These are phyloP conservation scores for Heliconius ismenius DNA, from an alignment of 2,888 invertebrate species.

Conservation along the genomic window DNA sequence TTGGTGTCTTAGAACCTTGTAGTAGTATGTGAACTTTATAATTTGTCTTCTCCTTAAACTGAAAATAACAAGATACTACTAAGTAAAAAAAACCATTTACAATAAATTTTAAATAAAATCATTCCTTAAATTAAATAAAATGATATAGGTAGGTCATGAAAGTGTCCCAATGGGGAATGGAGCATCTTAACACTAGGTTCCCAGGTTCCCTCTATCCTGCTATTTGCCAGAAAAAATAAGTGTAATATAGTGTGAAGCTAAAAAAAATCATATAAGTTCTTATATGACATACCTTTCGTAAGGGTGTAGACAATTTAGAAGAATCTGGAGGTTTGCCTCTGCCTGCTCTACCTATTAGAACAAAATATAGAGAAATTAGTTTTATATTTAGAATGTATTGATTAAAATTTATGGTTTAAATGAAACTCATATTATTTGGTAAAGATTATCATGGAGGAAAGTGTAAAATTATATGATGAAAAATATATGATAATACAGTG, in stretches of 20 bases:
- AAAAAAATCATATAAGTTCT: neutral
- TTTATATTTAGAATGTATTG: neutral
- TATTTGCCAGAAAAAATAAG: no score
- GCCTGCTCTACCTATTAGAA: constrained; percentile 55
- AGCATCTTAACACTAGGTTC: no score
- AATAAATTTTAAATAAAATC: constrained; percentile 9
- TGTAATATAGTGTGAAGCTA: no score
- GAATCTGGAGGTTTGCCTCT: constrained; percentile 54
- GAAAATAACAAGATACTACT: constrained; percentile 50
- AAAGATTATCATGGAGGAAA: no score
- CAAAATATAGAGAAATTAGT: no score
- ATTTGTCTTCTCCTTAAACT: constrained; percentile 74
- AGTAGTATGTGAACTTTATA: constrained; percentile 85
- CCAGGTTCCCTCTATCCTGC: no score
- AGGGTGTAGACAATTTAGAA: constrained; percentile 54
- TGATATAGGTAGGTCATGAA: no score
- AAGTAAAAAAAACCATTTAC: neutral
- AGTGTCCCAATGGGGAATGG: no score
- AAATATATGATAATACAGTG: no score
- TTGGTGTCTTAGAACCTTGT: constrained; percentile 74
- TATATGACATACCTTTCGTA: constrained; percentile 59
- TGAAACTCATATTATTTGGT: no score
- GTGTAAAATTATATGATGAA: no score
- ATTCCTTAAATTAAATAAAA: no score
- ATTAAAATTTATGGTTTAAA: neutral